Conservation (phyloP, 2,888 invertebrate species). For the Coecobrya sp. region DNA sequence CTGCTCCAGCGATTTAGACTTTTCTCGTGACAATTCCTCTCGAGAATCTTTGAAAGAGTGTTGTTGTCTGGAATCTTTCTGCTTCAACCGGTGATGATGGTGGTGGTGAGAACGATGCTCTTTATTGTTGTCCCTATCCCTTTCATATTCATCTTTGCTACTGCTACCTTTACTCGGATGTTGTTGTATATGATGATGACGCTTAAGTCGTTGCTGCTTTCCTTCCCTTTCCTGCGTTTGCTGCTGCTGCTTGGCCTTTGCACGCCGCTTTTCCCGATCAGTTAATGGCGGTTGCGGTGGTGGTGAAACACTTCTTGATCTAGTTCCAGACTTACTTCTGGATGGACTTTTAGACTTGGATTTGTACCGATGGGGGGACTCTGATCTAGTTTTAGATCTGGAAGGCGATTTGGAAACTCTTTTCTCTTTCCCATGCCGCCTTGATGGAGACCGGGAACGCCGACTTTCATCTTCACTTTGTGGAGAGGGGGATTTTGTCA, state of each 20-base stretch:
- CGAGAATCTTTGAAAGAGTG: slow-evolving; percentile 65
- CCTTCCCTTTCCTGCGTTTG: slow-evolving; percentile 21
- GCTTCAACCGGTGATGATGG: slow-evolving; percentile 57
- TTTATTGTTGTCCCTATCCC: slow-evolving; percentile 11
- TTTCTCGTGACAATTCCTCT: slow-evolving; percentile 64
- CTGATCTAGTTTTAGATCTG: slow-evolving; percentile 82
- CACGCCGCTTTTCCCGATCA: slow-evolving; percentile 58
- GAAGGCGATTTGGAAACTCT: slow-evolving; percentile 79
- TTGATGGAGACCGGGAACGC: slow-evolving; percentile 58
- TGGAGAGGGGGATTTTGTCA: slow-evolving; percentile 68
- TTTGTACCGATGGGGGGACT: slow-evolving; percentile 74
- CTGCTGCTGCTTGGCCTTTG: slow-evolving; percentile 34
- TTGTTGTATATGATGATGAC: slow-evolving; percentile 72
- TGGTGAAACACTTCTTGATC: slow-evolving; percentile 74
- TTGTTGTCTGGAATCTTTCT: slow-evolving; percentile 65
- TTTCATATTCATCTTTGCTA: slow-evolving; percentile 55
- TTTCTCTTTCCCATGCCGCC: slow-evolving; percentile 54
- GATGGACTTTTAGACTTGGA: slow-evolving; percentile 80
- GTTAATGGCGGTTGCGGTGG: slow-evolving; percentile 5
- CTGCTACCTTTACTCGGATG: slow-evolving; percentile 41
- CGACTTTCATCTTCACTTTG: slow-evolving; percentile 63
- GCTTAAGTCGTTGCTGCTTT: slow-evolving; percentile 59
- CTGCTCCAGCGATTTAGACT: slow-evolving; percentile 71
- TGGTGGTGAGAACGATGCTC: slow-evolving; percentile 59
- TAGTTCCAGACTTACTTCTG: slow-evolving; percentile 82